Conservation (phyloP, 2,888 invertebrate species). For the Ametastegia equiseti region DNA sequence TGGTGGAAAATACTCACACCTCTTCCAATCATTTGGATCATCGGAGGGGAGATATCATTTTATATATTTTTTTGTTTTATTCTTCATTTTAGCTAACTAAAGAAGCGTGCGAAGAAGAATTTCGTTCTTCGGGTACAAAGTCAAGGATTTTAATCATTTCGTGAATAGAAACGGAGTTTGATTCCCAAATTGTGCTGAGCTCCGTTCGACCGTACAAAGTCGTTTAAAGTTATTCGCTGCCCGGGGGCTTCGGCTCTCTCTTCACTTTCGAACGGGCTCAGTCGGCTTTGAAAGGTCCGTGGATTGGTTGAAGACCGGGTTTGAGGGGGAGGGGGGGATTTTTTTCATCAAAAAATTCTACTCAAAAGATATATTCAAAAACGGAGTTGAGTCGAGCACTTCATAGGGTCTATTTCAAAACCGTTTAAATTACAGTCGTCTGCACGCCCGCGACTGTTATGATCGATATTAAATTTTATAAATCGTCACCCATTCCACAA, state of each 20-base stretch:
- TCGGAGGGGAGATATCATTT: too few species aligned
- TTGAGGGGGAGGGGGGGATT: not conserved
- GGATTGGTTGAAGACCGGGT: not conserved
- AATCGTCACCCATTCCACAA: not conserved
- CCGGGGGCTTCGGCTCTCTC: constrained; percentile 1
- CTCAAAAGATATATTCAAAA: constrained; percentile 1
- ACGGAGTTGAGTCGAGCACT: not conserved
- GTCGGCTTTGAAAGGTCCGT: constrained; percentile 8
- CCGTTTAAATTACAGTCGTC: constrained; percentile 7
- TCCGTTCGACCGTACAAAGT: constrained; percentile 34
- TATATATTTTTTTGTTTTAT: too few species aligned
- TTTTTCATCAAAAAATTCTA: constrained; percentile 8
- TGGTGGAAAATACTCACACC: too few species aligned
- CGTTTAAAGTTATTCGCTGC: constrained; percentile 43
- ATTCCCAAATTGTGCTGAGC: constrained; percentile 25
- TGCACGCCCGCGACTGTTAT: not conserved
- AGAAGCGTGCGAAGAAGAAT: not conserved
- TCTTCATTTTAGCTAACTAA: too few species aligned
- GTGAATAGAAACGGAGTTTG: constrained; percentile 26
- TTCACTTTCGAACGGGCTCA: not conserved
- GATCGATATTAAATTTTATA: constrained; percentile 38
- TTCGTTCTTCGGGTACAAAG: not conserved
- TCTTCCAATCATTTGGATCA: too few species aligned
- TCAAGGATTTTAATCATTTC: constrained; percentile 17
- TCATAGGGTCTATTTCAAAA: not conserved